Base-by-base conservation (phyloP, 2,113 vertebrate genomes). In the Oncorhynchus masou region DNA sequence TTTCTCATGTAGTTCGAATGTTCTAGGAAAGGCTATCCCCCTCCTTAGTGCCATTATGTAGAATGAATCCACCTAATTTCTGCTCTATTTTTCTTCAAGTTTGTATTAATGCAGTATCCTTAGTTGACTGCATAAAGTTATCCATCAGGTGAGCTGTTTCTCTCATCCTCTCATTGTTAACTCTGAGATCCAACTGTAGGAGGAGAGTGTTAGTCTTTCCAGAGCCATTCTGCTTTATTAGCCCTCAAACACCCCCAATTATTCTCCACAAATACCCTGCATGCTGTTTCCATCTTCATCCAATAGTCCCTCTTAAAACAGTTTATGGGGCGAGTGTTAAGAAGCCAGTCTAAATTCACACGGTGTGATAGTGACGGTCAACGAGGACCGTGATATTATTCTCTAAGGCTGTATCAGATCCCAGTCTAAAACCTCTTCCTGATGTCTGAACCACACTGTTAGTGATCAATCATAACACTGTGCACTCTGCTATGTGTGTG, bases 391-490 rank as follows among this genome's bases (percentile, higher is more conserved):
- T 16, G 5, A 70, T 67, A 67, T 48, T 29, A 39, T 27, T 51
- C 24, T 74, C 20, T 2, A 67, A 24, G 7, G 22, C 39, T 12
- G 29, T 67, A 19, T 54, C 51, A 54, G 51, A 54, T 19, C 34
- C 11, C 5, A 8, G 11, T 20, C 6, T 31, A 45, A 27, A 69
- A 24, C 65, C 29, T 27, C 22, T 2, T 79, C 59, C 59, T 74
- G 6, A 64, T 16, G 25, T 45, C 49, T 65, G 60, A 73, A 31
- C 2, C 51, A 62, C 57, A 57, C 69, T n/a, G 11, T 76, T 24
- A 79, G 19, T 79, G 48, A 82, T 83, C 76, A 81, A 68, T 83
- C 77, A 73, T 72, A 71, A 76, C 84, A 29, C 84, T 49, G 62
- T 5, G 49, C 77, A 54, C 74, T 68, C 25, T 27, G 4, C 20